Evolutionary conservation across 2,888 invertebrate species (phyloP).

Genomic region (Plagiodera versicolora): DNA sequence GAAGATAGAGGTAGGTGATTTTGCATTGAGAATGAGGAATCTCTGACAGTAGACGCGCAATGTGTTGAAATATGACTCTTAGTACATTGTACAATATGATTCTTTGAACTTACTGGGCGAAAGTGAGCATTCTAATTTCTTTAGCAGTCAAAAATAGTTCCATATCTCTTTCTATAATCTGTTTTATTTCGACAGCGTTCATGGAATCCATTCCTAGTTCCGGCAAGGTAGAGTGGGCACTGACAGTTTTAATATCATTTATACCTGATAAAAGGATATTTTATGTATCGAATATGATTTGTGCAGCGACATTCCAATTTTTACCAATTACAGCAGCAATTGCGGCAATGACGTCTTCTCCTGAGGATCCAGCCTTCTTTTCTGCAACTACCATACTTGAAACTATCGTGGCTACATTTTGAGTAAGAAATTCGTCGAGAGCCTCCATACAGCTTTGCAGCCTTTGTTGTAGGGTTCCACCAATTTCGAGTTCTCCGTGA

Average conservation of each 20-base stretch:
- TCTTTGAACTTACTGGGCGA: conserved; percentile 16
- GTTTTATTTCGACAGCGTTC: conserved; percentile 35
- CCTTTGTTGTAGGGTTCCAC: conserved; percentile 68
- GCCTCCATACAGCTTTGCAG: conserved; percentile 64
- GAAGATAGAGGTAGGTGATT: no score
- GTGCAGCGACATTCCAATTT: no score
- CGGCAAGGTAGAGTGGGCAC: conserved; percentile 20
- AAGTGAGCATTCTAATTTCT: conserved; percentile 31
- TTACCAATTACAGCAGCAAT: conserved; percentile 64
- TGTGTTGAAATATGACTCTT: no score
- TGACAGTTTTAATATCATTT: conserved; percentile 9
- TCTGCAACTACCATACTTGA: conserved; percentile 86
- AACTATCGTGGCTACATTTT: conserved; percentile 64
- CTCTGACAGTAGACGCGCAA: no score
- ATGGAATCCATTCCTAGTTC: conserved; percentile 37
- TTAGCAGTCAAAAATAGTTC: conserved; percentile 24
- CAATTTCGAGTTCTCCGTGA: conserved; percentile 51
- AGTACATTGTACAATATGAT: no score
- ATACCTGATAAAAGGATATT: conserved; percentile 29
- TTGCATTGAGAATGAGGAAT: no score
- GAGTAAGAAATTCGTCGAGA: conserved; percentile 71
- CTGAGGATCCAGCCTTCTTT: conserved; percentile 66
- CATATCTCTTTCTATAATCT: conserved; percentile 30
- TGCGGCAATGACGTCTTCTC: conserved; percentile 71
- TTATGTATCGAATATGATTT: no score